Percentiles rank a stretch among this genome's conserved stretches.
These are phyloP conservation scores for Phataginus tetradactyla DNA, from an alignment of 2,797 vertebrate species.

Conservation along the genomic window DNA sequence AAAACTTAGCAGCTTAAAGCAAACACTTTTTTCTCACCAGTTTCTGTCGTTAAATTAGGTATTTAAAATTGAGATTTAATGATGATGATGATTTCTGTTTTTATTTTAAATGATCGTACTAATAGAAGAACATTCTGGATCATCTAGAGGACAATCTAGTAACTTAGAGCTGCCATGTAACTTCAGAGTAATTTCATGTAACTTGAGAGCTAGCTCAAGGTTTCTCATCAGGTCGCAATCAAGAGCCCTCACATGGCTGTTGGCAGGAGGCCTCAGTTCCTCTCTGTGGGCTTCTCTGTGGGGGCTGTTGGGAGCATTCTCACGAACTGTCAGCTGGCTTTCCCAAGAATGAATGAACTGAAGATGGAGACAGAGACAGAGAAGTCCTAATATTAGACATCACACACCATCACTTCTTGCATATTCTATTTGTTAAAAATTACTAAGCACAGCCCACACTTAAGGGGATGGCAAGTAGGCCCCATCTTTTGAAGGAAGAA, in stretches of 20 bases:
- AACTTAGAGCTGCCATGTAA: neutral
- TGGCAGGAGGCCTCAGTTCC: neutral
- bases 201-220: neutral
- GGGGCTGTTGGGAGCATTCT: neutral
- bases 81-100: slow-evolving; percentile 21
- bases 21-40: neutral
- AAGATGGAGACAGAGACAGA: neutral
- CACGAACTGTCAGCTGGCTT: neutral
- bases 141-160: neutral
- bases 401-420: neutral
- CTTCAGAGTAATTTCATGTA: neutral
- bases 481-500: neutral
- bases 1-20: neutral
- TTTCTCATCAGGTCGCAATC: neutral
- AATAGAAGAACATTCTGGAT: neutral
- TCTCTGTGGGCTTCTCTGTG: neutral
- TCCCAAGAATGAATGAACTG: neutral
- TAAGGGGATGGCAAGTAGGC: neutral
- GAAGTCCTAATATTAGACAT: neutral
- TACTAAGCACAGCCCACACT: neutral
- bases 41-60: neutral
- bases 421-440: neutral
- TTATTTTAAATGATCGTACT: slow-evolving; percentile 36
- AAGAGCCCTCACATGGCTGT: neutral
- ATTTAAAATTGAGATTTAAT: neutral